Evolutionary conservation across 2,888 invertebrate species (phyloP), one percentile per base, ranked within the genome.

Genomic region (Tenthredo amoena): DNA sequence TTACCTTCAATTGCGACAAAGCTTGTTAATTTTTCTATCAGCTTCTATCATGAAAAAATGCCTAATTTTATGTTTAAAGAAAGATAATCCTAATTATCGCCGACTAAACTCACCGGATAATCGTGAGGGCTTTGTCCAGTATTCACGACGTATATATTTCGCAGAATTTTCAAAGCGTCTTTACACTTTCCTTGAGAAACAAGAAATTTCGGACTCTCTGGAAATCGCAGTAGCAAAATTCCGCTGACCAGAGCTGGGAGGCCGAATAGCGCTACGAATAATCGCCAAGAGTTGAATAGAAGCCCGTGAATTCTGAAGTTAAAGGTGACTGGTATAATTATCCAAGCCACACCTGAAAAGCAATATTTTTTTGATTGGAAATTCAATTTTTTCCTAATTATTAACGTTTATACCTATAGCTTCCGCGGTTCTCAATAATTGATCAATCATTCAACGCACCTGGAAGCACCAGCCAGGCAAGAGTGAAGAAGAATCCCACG

Each of bases 131-230:
- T 86, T 1, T 92, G 91, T 1, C 95, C 94, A 65, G 94, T 94
- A 89, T 96, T 96, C 0, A 89, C 91, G 1, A 94, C 94, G 89
- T 95, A 97, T 87, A 97, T 96, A 3, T 90, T 91, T 84, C 94
- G 94, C 55, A 98, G 91, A 43, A 96, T 95, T 65, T 92, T 88
- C 77, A 97, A 90, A 0, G 97, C 96, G 68, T 95, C 94, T 0
- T 95, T 94, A 0, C 94, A 92, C 84, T 94, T 93, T 0, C 96
- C 96, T 84, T 95, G 95, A 0, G 96, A 95, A 62, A 96, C 94
- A 68, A 96, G 93, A 91, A 96, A 98, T 92, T 97, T 97, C 0
- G 98, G 98, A 87, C 97, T 98, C 91, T 98, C 98, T 0, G 97
- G 97, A 18, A 96, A 94, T 72, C 94, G 94, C 9, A 94, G 91